A percentile compares a stretch with the other conserved stretches of the same genome.
These are phyloP conservation scores for Apamea monoglypha DNA, from an alignment of 2,888 invertebrate species.

Conservation along the genomic window DNA sequence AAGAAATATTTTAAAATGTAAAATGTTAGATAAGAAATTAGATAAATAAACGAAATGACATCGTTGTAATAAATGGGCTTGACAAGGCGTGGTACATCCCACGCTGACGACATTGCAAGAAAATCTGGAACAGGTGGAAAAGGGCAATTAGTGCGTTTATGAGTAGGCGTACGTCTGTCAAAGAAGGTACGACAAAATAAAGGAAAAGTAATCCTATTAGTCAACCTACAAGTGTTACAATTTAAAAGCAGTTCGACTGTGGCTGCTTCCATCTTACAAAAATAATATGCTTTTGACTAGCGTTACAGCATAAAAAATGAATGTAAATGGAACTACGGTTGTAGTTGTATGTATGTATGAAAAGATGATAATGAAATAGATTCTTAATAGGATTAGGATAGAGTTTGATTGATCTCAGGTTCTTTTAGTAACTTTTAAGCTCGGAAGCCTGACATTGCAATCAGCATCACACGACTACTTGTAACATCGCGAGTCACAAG, in stretches of 20 bases:
- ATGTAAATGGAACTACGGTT: not conserved
- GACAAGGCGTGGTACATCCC: not conserved
- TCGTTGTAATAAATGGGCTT: not conserved
- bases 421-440: no score
- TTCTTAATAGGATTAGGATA: not conserved
- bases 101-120: not conserved
- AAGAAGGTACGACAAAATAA: not conserved
- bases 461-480: not conserved
- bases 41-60: no score
- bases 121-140: not conserved
- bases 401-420: not conserved
- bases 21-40: no score
- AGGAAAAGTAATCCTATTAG: not conserved
- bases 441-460: not conserved
- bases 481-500: conserved; percentile 7
- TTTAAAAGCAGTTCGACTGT: not conserved
- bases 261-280: not conserved
- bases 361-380: not conserved
- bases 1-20: no score
- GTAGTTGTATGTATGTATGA: not conserved
- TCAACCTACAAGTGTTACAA: not conserved
- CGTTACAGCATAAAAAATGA: not conserved
- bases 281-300: not conserved
- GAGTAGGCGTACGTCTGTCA: not conserved
- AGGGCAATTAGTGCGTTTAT: not conserved